phyloP scores from a whole-genome alignment of 2,888 invertebrate species.

The Plebejus melissa region DNA sequence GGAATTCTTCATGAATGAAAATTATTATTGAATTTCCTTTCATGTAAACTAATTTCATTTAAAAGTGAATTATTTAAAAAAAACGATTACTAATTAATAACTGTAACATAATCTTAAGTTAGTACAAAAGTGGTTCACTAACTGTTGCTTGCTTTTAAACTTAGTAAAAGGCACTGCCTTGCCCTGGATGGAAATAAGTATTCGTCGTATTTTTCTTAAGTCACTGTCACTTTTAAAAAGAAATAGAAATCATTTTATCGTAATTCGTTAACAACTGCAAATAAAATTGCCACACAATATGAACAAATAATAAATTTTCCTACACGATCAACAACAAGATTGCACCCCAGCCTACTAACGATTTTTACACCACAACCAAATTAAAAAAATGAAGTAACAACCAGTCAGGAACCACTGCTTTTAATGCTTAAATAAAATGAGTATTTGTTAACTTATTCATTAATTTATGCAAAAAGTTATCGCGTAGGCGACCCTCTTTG shows the following conservation, averaged over 20 bases:
- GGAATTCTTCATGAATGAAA: neutral
- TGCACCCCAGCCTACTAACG: neutral
- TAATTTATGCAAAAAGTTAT: slow-evolving; percentile 25
- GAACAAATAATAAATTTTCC: neutral
- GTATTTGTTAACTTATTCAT: neutral
- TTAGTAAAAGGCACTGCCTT: neutral
- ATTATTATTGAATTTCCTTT: neutral
- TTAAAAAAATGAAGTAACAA: neutral
- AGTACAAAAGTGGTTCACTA: neutral
- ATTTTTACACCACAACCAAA: neutral
- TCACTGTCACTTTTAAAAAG: too few relatives aligned
- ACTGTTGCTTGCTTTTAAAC: neutral
- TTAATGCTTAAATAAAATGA: neutral
- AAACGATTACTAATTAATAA: neutral
- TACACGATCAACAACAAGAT: neutral
- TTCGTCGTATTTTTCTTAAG: too few relatives aligned
- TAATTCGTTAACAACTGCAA: neutral
- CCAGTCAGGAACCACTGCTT: neutral
- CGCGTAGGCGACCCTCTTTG: slow-evolving; percentile 20
- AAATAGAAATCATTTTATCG: neutral
- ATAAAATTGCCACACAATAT: neutral
- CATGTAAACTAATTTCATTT: neutral
- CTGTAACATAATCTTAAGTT: neutral
- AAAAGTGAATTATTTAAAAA: neutral
- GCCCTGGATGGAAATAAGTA: neutral